These are phyloP conservation scores for Alca torda DNA, from an alignment of 2,797 vertebrate genomes.

Conservation along the genomic window DNA sequence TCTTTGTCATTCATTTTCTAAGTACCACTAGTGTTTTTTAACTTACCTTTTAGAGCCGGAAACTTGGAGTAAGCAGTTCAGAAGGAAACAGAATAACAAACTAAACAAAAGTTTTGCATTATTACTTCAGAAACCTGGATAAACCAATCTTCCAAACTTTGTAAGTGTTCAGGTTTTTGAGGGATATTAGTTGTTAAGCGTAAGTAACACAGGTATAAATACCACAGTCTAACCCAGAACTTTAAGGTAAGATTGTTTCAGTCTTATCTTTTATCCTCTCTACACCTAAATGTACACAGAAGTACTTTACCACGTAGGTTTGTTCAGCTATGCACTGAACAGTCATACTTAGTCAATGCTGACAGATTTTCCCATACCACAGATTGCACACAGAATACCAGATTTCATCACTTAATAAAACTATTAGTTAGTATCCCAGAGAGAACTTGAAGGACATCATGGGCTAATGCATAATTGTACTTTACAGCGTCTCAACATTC, in stretches of 20 bases:
- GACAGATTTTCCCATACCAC: not conserved
- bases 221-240: not conserved
- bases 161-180: not conserved
- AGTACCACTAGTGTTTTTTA: not conserved
- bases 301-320: not conserved
- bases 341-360: not conserved
- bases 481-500: not conserved
- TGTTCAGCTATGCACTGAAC: not conserved
- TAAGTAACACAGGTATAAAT: not conserved
- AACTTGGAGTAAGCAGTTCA: not conserved
- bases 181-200: not conserved
- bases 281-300: not conserved
- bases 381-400: not conserved
- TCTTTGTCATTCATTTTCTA: not conserved
- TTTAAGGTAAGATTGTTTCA: not conserved
- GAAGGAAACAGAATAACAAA: not conserved
- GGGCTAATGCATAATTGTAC: not conserved
- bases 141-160: not conserved
- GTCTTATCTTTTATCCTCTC: not conserved
- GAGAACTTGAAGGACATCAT: not conserved
- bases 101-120: not conserved
- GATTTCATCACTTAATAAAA: slow-evolving; percentile 61
- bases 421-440: slow-evolving; percentile 5
- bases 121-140: not conserved
- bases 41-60: not conserved